phyloP scores from a whole-genome alignment of 2,113 vertebrate genomes.

The Pterocles gutturalis region DNA sequence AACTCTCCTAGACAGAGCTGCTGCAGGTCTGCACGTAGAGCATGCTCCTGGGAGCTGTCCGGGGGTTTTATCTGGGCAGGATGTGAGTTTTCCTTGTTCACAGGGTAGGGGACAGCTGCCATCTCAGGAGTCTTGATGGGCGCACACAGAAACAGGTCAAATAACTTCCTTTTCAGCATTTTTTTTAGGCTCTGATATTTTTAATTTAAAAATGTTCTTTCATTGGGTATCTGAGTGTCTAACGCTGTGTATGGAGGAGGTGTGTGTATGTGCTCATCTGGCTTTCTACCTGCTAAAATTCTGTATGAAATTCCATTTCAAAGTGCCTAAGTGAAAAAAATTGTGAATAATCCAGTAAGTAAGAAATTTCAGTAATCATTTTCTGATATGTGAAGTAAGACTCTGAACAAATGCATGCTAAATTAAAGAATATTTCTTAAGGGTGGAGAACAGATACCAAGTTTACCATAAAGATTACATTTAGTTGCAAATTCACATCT shows the following conservation, averaged over 20 bases:
- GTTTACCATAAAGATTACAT: background rate
- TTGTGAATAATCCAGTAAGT: background rate
- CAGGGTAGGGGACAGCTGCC: background rate
- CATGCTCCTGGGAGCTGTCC: rapidly evolving
- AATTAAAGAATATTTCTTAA: background rate
- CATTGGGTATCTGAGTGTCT: background rate
- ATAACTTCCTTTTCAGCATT: background rate
- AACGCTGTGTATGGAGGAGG: background rate
- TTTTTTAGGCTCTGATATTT: background rate
- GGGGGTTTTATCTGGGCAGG: rapidly evolving
- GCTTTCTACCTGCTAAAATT: background rate
- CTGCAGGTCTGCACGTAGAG: rapidly evolving
- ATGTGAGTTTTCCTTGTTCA: background rate
- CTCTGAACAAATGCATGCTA: background rate
- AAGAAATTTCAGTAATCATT: background rate
- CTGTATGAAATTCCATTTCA: background rate
- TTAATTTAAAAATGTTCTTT: background rate
- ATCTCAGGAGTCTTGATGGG: background rate
- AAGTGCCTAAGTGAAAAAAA: background rate
- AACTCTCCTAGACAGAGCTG: background rate
- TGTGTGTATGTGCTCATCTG: background rate
- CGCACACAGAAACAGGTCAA: background rate
- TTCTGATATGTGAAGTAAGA: background rate
- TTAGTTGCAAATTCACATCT: background rate
- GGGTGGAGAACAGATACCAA: background rate